Base-by-base conservation (phyloP, 30 jellyfish, hydroid and myxozoan species). In the Hydra vulgaris region DNA sequence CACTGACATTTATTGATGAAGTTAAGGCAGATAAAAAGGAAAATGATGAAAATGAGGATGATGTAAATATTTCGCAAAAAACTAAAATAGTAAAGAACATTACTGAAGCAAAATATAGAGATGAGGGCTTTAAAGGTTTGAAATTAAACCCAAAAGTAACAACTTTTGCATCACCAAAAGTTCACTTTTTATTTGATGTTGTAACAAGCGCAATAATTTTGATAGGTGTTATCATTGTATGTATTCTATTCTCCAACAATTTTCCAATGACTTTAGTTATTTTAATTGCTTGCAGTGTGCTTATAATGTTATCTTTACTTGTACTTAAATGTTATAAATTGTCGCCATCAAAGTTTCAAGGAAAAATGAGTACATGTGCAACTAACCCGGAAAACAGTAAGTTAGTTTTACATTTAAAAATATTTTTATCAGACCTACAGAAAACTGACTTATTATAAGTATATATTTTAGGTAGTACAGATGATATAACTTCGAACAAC, bases 121-220 rank as follows among this genome's bases (percentile, higher is more conserved):
- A 85, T 53, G 99, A 94, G 71, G 96, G 99, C 74, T 94, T 94
- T 85, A 94, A 87, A 81, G 96, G 95, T 24, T 94, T 94, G 82
- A 94, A 94, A 80, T 82, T 94, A 71, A 94, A 94, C 68, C 99
- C 99, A 53, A 94, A 94, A 82, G 99, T 94, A 69, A 84, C 95
- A 22, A 94, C 99, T 52, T 94, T 94, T 84, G 99, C 99, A 15
- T 94, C 99, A n/a, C 99, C 99, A 61, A 94, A 94, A 85, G 83
- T 94, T 27, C 96, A 94, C 80, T 94, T 94, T 87, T 83, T 94
- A 79, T 94, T 94, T 81, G 99, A 94, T 79, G 95, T 94, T 27
- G 79, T 94, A 71, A 84, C 96, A 25, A 87, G 90, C 55, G 71
- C 96, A 15, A 74, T 88, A 7, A 80, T 72, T 4, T 68, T 80